phyloP scores from a whole-genome alignment of 2,797 vertebrate species.

The Varecia variegata region DNA sequence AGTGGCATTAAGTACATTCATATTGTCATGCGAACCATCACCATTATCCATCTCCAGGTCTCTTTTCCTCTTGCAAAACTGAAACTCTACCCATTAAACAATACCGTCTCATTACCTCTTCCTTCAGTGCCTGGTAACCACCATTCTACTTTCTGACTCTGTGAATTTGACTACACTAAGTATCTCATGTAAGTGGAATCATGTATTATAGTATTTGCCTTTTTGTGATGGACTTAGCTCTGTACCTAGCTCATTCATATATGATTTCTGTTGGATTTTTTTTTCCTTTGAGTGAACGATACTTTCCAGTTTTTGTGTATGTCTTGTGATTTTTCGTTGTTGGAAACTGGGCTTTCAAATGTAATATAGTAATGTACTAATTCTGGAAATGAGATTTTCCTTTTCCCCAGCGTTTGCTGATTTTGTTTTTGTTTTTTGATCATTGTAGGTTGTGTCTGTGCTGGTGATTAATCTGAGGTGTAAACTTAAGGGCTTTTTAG shows the following conservation, averaged over 20 bases:
- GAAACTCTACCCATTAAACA: not conserved
- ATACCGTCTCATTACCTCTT: not conserved
- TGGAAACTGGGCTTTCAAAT: not conserved
- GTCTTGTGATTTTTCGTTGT: not conserved
- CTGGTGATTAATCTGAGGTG: not conserved
- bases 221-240: not conserved
- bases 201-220: not conserved
- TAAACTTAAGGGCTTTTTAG: not conserved
- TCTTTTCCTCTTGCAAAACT: not conserved
- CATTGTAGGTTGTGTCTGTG: not conserved
- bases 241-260: too few species aligned
- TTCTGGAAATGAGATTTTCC: not conserved
- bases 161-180: not conserved
- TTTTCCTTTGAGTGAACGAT: not conserved
- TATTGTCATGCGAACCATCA: not conserved
- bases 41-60: too few species aligned
- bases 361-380: not conserved
- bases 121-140: not conserved
- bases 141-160: not conserved
- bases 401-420: not conserved
- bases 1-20: not conserved
- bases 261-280: not conserved
- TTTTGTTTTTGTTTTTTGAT: not conserved
- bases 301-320: not conserved
- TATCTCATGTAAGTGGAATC: not conserved